These are phyloP conservation scores for Rhamphomyia laevipes DNA, from an alignment of 2,888 invertebrate species.

Conservation along the genomic window DNA sequence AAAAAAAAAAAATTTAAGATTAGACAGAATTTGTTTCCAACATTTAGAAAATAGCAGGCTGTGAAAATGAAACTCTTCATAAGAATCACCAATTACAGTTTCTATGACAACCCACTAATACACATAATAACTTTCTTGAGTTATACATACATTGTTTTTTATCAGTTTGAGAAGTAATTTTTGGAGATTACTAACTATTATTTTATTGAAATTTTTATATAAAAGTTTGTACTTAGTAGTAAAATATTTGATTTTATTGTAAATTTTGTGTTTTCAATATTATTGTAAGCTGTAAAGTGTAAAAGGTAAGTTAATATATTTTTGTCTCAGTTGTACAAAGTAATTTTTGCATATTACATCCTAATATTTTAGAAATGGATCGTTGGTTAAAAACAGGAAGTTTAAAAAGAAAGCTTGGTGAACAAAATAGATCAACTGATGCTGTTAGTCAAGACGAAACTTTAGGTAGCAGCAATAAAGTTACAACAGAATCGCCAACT, in stretches of 20 bases:
- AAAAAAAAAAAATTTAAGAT: too few relatives aligned
- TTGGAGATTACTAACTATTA: background rate
- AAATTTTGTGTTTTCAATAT: background rate
- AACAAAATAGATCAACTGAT: background rate
- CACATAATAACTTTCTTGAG: background rate
- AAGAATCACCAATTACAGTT: too few relatives aligned
- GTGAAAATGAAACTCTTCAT: too few relatives aligned
- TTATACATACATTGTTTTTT: background rate
- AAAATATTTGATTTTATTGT: background rate
- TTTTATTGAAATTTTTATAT: too few relatives aligned
- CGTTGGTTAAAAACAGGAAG: background rate
- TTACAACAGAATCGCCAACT: background rate
- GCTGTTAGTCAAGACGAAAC: background rate
- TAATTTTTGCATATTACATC: background rate
- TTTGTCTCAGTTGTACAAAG: background rate
- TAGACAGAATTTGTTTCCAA: too few relatives aligned
- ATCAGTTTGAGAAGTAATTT: background rate
- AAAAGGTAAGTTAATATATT: background rate
- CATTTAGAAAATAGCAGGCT: too few relatives aligned
- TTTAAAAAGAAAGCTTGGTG: background rate
- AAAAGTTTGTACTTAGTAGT: too few relatives aligned
- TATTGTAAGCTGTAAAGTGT: background rate
- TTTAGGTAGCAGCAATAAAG: background rate
- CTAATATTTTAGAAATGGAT: background rate
- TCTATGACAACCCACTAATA: background rate